Percentiles rank a stretch among this genome's conserved stretches.
Evolutionary conservation across 1,140 invertebrate genomes (phyloP).

Genomic region (Cephus cinctus): DNA sequence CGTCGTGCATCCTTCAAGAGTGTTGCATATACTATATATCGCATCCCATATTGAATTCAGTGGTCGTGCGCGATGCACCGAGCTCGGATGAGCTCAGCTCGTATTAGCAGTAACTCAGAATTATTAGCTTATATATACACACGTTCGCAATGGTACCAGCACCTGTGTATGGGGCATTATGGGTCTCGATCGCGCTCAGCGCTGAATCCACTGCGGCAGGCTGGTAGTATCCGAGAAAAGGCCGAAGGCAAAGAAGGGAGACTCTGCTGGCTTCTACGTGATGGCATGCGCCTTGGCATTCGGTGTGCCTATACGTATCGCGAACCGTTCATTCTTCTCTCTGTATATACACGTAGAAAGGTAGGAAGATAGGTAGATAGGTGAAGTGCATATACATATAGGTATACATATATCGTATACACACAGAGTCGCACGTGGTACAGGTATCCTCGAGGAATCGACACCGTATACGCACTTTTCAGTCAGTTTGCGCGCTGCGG

Average conservation of each 20-base stretch:
- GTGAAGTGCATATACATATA: not conserved
- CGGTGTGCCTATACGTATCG: slow-evolving; percentile 6
- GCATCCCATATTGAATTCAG: slow-evolving; percentile 27
- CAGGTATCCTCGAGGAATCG: too few species aligned
- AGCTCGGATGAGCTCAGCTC: not conserved
- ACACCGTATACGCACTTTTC: too few species aligned
- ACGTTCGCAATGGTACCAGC: slow-evolving; percentile 4
- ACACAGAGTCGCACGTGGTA: too few species aligned
- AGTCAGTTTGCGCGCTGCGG: too few species aligned
- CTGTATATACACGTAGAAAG: slow-evolving; percentile 6
- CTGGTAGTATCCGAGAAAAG: slow-evolving; percentile 17
- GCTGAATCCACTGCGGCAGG: too few species aligned
- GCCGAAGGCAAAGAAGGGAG: slow-evolving; percentile 13
- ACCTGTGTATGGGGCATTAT: slow-evolving; percentile 6
- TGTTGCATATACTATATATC: slow-evolving; percentile 1
- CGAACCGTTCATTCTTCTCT: slow-evolving; percentile 3
- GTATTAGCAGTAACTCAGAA: slow-evolving; percentile 33
- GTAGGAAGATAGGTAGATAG: slow-evolving; percentile 1
- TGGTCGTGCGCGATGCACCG: slow-evolving; percentile 2
- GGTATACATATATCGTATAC: not conserved
- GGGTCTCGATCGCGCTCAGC: slow-evolving; percentile 6
- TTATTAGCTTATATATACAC: slow-evolving; percentile 31
- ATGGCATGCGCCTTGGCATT: slow-evolving; percentile 20
- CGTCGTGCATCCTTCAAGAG: slow-evolving; percentile 21
- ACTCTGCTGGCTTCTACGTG: slow-evolving; percentile 16